Percentiles rank a stretch among this genome's conserved stretches.
These are phyloP conservation scores for Pogonomyrmex californicus DNA, from an alignment of 1,140 invertebrate species.

Conservation along the genomic window DNA sequence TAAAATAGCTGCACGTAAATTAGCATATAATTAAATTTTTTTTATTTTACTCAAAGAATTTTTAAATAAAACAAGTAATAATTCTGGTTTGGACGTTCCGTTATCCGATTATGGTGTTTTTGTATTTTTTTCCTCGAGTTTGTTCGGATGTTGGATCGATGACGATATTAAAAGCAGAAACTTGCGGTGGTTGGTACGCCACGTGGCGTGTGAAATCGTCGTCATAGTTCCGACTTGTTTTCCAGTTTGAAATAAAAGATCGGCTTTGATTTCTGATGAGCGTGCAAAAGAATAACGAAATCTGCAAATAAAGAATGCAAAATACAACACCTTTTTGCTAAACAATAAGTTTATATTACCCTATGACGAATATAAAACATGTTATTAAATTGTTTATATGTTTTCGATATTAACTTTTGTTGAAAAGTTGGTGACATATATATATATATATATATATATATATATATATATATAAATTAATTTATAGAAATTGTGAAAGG, in stretches of 20 bases:
- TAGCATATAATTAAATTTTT: neutral
- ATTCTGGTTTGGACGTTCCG: neutral
- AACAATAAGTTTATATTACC: conserved; percentile 39
- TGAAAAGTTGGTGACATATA: neutral
- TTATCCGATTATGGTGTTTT: neutral
- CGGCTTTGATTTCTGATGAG: conserved; percentile 36
- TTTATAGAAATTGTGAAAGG: neutral
- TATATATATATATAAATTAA: neutral
- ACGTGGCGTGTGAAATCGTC: conserved; percentile 59
- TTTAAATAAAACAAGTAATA: neutral
- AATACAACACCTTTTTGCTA: neutral
- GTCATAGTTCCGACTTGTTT: conserved; percentile 37
- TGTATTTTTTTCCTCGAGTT: conserved; percentile 34
- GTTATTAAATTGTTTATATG: conserved; percentile 11
- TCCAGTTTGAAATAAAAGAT: conserved; percentile 38
- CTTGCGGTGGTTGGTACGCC: conserved; percentile 53
- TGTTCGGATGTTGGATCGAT: conserved; percentile 1
- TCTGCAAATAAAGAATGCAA: conserved; percentile 9
- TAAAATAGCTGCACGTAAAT: neutral
- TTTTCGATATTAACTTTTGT: neutral
- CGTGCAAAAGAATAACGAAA: neutral
- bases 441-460: neutral
- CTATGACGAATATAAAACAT: neutral
- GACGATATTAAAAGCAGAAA: conserved; percentile 57
- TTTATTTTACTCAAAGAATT: neutral